Conservation (phyloP, 1,140 invertebrate species). For the Ceratitis capitata region DNA sequence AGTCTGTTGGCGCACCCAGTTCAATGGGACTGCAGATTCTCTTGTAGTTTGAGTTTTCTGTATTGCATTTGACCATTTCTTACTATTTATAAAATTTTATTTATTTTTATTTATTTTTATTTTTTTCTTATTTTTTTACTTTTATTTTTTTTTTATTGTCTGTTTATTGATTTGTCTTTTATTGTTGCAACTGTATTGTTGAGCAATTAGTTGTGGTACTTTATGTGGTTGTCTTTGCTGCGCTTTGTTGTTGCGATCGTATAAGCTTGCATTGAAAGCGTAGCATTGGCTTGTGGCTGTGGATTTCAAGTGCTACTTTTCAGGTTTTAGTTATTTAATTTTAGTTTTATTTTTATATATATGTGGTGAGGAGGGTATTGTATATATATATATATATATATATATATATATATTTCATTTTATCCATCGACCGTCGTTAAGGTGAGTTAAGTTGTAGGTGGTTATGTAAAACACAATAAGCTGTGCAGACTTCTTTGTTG, state of each 20-base stretch:
- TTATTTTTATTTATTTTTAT: slow-evolving; percentile 2
- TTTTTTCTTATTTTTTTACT: not conserved
- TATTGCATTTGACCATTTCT: not conserved
- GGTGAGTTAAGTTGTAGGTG: slow-evolving; percentile 20
- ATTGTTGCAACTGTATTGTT: not conserved
- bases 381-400: not conserved
- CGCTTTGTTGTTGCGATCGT: not conserved
- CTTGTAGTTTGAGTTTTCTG: not conserved
- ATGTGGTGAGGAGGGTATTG: too few relatives aligned
- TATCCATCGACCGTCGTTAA: too few relatives aligned
- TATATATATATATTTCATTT: too few relatives aligned
- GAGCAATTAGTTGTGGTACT: not conserved
- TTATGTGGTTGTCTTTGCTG: not conserved
- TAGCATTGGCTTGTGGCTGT: not conserved
- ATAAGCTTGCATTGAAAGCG: not conserved
- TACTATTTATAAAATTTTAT: not conserved
- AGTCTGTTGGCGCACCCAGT: slow-evolving; percentile 6
- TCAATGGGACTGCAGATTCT: not conserved
- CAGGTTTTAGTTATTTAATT: not conserved
- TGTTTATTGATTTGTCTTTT: not conserved
- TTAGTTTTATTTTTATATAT: not conserved
- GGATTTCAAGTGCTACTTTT: not conserved
- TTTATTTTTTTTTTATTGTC: slow-evolving; percentile 23
- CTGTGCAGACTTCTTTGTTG: too few relatives aligned
- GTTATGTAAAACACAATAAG: not conserved